Conservation (phyloP, 2,797 vertebrate genomes). For the Mus spretus region DNA sequence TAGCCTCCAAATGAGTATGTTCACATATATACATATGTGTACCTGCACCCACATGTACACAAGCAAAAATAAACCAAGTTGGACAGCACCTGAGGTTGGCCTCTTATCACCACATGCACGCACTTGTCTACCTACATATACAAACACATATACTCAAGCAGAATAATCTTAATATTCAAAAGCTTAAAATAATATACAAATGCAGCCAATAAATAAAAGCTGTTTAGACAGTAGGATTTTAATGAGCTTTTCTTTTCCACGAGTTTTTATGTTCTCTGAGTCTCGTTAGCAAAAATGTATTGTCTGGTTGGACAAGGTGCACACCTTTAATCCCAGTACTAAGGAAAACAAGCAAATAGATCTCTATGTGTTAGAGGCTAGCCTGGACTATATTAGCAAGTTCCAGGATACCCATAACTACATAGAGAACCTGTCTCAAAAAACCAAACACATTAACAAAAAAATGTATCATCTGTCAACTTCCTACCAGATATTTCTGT, state of each 20-base stretch:
- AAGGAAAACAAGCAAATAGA: not conserved
- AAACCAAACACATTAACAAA: not conserved
- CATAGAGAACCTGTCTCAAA: not conserved
- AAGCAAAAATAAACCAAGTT: not conserved
- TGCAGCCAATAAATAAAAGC: not conserved
- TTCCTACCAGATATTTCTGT: not conserved
- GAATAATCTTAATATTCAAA: not conserved
- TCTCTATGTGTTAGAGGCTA: not conserved
- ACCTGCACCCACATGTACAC: not conserved
- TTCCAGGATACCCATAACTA: not conserved
- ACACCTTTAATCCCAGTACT: not conserved
- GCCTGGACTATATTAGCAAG: not conserved
- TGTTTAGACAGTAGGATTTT: not conserved
- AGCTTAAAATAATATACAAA: not conserved
- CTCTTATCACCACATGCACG: not conserved
- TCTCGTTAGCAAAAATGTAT: slow-evolving; percentile 19
- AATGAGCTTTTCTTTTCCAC: not conserved
- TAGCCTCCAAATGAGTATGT: not conserved
- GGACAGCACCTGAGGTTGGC: not conserved
- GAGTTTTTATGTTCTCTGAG: slow-evolving; percentile 50
- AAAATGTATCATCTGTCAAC: not conserved
- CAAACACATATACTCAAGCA: not conserved
- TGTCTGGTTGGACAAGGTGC: not conserved
- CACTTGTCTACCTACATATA: not conserved
- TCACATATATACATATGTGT: not conserved